Base-by-base conservation (phyloP, 2,113 vertebrate species). In the Prionailurus bengalensis region DNA sequence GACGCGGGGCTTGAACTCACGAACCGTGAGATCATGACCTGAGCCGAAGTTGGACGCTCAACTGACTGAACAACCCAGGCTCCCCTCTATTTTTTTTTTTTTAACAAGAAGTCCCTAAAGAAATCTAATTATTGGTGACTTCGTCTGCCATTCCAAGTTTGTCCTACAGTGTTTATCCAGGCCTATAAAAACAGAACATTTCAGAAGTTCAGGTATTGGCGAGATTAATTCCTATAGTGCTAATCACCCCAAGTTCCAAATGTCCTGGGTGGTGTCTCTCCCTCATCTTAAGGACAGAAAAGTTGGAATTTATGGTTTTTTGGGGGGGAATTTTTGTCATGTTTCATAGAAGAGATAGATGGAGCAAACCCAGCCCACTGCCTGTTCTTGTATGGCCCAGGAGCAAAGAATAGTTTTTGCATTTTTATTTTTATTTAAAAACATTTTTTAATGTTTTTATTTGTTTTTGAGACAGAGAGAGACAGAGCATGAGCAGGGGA, bases 161-260 rank as follows among this genome's bases (percentile, higher is more conserved):
- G 6, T 45, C 74, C 39, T 65, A 65, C 66, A 3, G 16, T 74
- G 71, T 97, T 96, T 94, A 70, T 95, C 90, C 87, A 76, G 58
- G 89, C 53, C 94, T 73, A 90, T 92, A 78, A 31, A 76, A 78
- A 95, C 15, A 91, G 86, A 97, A 95, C 71, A 45, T 74, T 78
- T 65, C 42, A 78, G 95, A 96, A 94, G 71, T 66, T n/a, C 25
- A 86, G n/a, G 31, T 36, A 29, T 33, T 29, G 53, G 76, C 12
- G 89, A 79, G 81, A 73, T 81, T 25, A 27, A 73, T 80, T 90
- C 55, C 76, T 39, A 14, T 5, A 33, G 33, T 61, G 17, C 29
- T 61, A 66, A 48, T 17, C 5, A 70, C 88, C 68, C 33, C 19
- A 2, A 53, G 51, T 39, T 70, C 42, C n/a, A 45, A 65, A 53